Percentiles rank a stretch among this genome's conserved stretches.
Conservation (phyloP, 2,888 invertebrate species). For the Atherix ibis region DNA sequence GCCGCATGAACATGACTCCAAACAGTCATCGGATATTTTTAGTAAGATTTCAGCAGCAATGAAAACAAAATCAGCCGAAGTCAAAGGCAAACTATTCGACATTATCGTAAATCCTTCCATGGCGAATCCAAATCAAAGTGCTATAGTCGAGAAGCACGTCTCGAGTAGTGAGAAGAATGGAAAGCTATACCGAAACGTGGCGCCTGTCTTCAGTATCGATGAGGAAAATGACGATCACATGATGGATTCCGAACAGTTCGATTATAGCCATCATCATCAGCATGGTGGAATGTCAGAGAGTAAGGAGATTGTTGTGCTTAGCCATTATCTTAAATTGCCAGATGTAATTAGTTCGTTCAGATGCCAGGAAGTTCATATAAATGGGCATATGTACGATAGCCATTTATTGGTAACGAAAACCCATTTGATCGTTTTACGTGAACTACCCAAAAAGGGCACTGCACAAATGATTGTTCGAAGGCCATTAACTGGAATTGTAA, state of each 20-base stretch:
- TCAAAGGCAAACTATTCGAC: conserved; percentile 81
- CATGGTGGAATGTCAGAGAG: conserved; percentile 41
- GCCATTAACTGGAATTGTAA: conserved; percentile 80
- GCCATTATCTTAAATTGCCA: conserved; percentile 64
- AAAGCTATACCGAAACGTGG: conserved; percentile 78
- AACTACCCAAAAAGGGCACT: conserved; percentile 58
- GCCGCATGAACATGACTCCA: not conserved
- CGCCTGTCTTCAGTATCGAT: conserved; percentile 87
- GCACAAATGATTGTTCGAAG: conserved; percentile 77
- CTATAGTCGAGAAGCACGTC: conserved; percentile 60
- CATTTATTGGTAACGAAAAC: conserved; percentile 71
- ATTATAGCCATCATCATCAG: conserved; percentile 28
- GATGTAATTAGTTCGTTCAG: conserved; percentile 75
- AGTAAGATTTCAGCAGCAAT: conserved; percentile 75
- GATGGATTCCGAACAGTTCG: conserved; percentile 18
- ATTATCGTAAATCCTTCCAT: conserved; percentile 81
- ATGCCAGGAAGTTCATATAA: conserved; percentile 83
- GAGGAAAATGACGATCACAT: conserved; percentile 57
- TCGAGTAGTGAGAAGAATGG: conserved; percentile 69
- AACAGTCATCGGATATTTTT: conserved; percentile 42
- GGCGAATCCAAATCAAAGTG: conserved; percentile 19
- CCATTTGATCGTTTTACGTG: conserved; percentile 73
- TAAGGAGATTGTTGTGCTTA: conserved; percentile 66
- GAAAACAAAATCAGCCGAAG: conserved; percentile 80
- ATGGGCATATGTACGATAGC: conserved; percentile 78